phyloP scores from a whole-genome alignment of 1,140 invertebrate species.

The Orius insidiosus region DNA sequence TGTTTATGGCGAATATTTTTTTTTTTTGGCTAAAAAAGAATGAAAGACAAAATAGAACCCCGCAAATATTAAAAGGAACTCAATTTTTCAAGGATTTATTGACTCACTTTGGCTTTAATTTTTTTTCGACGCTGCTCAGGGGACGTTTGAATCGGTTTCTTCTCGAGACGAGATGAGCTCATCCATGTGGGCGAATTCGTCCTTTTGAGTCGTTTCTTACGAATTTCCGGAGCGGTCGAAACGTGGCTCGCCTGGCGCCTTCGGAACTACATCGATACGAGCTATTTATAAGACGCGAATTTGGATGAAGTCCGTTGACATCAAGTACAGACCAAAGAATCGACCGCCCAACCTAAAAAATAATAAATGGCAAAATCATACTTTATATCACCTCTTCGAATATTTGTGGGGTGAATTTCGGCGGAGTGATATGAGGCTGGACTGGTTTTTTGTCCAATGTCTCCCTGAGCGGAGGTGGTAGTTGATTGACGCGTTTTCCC shows the following conservation, averaged over 20 bases:
- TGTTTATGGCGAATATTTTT: too few species aligned
- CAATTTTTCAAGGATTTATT: neutral
- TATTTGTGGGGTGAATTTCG: conserved; percentile 64
- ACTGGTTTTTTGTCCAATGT: conserved; percentile 24
- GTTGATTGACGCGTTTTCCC: conserved; percentile 58
- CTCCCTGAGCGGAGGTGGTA: conserved; percentile 48
- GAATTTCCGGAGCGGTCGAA: neutral
- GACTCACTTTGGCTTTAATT: conserved; percentile 15
- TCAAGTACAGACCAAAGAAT: conserved; percentile 68
- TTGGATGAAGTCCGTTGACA: conserved; percentile 58
- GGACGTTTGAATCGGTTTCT: conserved; percentile 10
- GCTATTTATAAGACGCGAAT: conserved; percentile 57
- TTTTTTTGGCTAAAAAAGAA: too few species aligned
- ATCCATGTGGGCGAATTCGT: conserved; percentile 5
- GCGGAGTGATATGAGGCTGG: conserved; percentile 37
- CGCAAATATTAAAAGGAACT: too few species aligned
- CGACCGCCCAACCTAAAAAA: conserved; percentile 57
- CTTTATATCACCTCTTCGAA: conserved; percentile 56
- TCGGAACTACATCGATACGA: conserved; percentile 41
- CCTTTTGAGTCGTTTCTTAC: conserved; percentile 11
- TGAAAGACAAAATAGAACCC: too few species aligned
- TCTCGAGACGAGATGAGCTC: conserved; percentile 11
- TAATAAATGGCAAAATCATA: too few species aligned
- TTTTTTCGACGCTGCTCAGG: conserved; percentile 15
- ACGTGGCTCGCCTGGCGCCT: conserved; percentile 1